Conservation (phyloP, 1,140 invertebrate species). For the Cydia strobilella region DNA sequence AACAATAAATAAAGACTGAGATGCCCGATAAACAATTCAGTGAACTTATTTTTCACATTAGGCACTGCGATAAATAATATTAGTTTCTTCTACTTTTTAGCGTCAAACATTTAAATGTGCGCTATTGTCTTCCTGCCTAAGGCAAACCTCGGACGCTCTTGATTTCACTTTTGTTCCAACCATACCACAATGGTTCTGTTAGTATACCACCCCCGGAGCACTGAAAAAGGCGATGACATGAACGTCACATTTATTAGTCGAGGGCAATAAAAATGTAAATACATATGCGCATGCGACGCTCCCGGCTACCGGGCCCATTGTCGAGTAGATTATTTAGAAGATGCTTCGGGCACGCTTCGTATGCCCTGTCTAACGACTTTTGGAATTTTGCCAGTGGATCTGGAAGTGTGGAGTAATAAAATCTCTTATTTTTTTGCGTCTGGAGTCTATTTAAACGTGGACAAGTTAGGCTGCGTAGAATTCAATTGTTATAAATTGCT, state of each 20-base stretch:
- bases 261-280: constrained; percentile 58
- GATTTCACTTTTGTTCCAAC: background rate
- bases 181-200: background rate
- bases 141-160: background rate
- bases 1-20: background rate
- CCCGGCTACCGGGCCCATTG: constrained; percentile 41
- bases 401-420: constrained; percentile 1
- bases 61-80: too few species aligned
- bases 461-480: background rate
- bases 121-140: background rate
- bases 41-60: background rate
- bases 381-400: constrained; percentile 3
- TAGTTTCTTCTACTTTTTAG: too few species aligned
- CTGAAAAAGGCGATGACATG: constrained; percentile 23
- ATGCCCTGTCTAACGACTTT: constrained; percentile 6
- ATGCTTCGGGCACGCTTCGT: background rate
- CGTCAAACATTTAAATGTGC: too few species aligned
- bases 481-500: background rate
- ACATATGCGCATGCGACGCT: constrained; percentile 34
- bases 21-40: background rate
- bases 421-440: background rate
- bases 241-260: constrained; percentile 34
- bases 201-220: constrained; percentile 7
- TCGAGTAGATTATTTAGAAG: constrained; percentile 33
- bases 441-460: constrained; percentile 6